A percentile compares a stretch with the other conserved stretches of the same genome.
These are phyloP conservation scores for Mobula hypostoma DNA, from an alignment of 2,113 vertebrate genomes.

Conservation along the genomic window DNA sequence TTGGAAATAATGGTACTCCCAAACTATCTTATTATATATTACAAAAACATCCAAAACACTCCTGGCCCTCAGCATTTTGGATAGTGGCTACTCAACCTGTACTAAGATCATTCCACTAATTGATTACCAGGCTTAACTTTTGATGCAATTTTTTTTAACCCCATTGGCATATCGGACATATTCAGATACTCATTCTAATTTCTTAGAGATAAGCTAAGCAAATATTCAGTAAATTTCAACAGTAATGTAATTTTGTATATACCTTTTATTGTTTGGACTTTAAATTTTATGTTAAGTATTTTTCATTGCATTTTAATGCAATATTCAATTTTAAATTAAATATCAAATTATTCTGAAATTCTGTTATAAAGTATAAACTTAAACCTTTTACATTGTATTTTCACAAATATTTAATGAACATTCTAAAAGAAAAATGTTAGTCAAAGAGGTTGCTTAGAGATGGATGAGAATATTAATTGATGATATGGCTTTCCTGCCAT, in stretches of 20 bases:
- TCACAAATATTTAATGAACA: neutral
- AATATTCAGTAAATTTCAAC: conserved; percentile 21
- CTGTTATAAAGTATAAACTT: neutral
- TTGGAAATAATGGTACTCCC: too few relatives aligned
- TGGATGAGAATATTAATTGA: too few relatives aligned
- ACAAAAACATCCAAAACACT: too few relatives aligned
- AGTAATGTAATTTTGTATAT: neutral
- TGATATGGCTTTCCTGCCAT: neutral
- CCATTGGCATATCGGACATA: neutral
- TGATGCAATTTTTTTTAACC: neutral
- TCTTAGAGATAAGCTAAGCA: neutral
- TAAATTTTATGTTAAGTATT: neutral
- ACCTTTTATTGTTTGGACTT: neutral
- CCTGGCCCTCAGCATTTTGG: too few relatives aligned
- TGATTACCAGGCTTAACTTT: neutral
- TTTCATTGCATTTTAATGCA: neutral
- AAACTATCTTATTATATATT: too few relatives aligned
- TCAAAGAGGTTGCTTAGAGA: neutral
- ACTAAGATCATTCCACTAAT: too few relatives aligned
- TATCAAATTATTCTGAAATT: conserved; percentile 18
- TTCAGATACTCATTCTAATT: neutral
- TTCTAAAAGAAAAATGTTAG: neutral
- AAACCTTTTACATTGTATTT: neutral
- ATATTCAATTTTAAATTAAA: neutral
- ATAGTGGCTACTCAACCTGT: too few relatives aligned